Evolutionary conservation across 1,140 invertebrate genomes (phyloP).

Genomic region (Choristoneura fumiferana): DNA sequence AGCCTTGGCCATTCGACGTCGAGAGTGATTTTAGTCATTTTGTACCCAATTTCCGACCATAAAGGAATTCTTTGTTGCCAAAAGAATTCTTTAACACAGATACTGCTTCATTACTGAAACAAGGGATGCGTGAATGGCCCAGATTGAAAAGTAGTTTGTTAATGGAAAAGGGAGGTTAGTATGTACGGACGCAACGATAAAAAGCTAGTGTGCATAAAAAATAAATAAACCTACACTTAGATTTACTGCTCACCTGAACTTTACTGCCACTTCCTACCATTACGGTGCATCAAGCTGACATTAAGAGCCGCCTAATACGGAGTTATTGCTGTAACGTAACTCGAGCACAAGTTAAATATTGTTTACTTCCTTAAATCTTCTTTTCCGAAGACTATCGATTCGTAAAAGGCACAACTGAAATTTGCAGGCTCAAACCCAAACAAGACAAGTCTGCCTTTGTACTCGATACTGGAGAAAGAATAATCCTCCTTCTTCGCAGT

Average conservation of each 20-base stretch:
- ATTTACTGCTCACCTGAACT: conserved; percentile 3
- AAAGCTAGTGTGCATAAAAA: not conserved
- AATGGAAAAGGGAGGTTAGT: not conserved
- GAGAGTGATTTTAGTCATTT: conserved; percentile 49
- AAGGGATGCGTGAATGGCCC: not conserved
- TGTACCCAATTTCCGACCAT: conserved; percentile 17
- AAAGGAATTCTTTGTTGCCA: conserved; percentile 14
- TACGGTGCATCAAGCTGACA: not conserved
- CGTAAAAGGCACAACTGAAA: no score
- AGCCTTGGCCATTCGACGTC: conserved; percentile 36
- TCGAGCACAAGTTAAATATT: no score
- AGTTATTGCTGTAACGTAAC: not conserved
- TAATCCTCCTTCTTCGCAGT: no score
- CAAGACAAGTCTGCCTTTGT: no score
- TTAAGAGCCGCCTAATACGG: not conserved
- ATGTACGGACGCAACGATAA: not conserved
- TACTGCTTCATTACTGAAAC: not conserved
- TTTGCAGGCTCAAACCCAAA: no score
- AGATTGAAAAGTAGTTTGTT: not conserved
- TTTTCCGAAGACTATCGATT: no score
- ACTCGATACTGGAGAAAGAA: no score
- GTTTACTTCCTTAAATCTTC: no score
- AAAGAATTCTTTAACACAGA: not conserved
- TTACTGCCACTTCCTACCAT: conserved; percentile 3
- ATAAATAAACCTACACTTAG: conserved; percentile 1